Evolutionary conservation across 2,113 vertebrate genomes (phyloP).

Genomic region (Caloenas nicobarica): DNA sequence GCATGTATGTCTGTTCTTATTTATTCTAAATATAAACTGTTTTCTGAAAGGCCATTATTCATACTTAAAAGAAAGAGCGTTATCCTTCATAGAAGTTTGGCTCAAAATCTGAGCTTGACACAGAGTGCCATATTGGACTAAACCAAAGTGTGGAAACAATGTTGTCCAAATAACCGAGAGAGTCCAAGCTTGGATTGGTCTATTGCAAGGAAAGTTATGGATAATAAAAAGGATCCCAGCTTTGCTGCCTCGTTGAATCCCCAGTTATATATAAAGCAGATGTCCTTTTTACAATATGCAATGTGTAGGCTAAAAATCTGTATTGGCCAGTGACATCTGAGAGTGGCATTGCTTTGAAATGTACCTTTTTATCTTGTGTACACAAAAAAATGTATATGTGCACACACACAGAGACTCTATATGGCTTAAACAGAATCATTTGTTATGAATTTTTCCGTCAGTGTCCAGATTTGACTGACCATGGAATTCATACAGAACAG

Average conservation of each 20-base stretch:
- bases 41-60: conserved; percentile 48
- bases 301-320: neutral
- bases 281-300: neutral
- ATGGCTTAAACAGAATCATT: neutral
- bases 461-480: neutral
- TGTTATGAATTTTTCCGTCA: neutral
- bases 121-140: conserved; percentile 12
- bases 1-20: conserved; percentile 25
- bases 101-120: conserved; percentile 1
- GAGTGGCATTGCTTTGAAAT: neutral
- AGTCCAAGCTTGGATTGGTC: neutral
- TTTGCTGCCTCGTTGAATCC: conserved; percentile 9
- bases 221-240: conserved; percentile 32
- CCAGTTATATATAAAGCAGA: conserved; percentile 48
- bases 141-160: conserved; percentile 18
- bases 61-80: conserved; percentile 14
- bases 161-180: conserved; percentile 1
- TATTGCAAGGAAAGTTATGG: conserved; percentile 27
- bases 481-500: neutral
- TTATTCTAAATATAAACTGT: conserved; percentile 52
- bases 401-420: neutral
- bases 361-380: neutral
- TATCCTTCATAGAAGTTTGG: conserved; percentile 8
- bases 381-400: neutral
- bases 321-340: neutral